These are phyloP conservation scores for Lytechinus variegatus DNA, from an alignment of 35 echinoderm and acorn worm species.

Conservation along the genomic window DNA sequence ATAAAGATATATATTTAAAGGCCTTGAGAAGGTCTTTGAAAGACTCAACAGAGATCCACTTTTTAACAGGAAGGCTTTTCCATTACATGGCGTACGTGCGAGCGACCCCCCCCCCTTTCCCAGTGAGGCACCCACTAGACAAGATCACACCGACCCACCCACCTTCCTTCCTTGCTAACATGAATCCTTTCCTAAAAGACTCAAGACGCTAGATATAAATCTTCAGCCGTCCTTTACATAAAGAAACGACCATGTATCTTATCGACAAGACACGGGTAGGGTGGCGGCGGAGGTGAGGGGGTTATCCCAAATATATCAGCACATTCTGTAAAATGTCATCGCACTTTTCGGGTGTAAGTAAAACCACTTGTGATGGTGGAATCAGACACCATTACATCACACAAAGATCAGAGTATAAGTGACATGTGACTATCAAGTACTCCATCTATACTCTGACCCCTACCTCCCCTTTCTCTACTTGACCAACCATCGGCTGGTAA, in stretches of 20 bases:
- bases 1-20: too few relatives aligned
- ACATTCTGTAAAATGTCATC: background rate
- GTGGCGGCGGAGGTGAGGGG: background rate
- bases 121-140: background rate
- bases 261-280: background rate
- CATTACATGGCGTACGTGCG: too few relatives aligned
- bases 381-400: background rate
- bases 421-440: conserved; percentile 2
- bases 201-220: background rate
- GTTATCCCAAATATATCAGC: conserved; percentile 7
- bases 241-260: conserved; percentile 19
- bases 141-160: background rate
- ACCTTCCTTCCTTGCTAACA: background rate
- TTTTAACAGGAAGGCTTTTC: too few relatives aligned
- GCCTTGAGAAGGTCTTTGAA: too few relatives aligned
- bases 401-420: conserved; percentile 19
- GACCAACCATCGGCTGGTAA: background rate
- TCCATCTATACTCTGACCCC: background rate
- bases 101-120: background rate
- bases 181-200: background rate
- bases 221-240: background rate
- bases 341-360: background rate
- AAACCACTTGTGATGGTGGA: background rate
- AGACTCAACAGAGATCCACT: too few relatives aligned
- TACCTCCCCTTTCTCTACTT: background rate